phyloP scores from a whole-genome alignment of 2,888 invertebrate genomes.

The Epicampocera succincta region DNA sequence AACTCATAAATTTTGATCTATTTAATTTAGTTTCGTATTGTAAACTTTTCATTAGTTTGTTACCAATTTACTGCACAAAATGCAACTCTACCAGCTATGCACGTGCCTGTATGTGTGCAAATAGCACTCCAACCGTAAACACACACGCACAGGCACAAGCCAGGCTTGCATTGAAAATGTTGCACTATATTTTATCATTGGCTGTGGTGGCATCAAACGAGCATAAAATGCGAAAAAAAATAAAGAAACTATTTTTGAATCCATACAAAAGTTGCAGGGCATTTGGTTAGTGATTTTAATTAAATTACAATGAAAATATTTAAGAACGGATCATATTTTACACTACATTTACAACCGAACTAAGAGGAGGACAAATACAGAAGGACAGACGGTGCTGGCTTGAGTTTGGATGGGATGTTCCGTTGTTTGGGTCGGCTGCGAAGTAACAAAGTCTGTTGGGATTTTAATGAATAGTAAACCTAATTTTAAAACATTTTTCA shows the following conservation, averaged over 20 bases:
- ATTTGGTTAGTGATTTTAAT: conserved; percentile 68
- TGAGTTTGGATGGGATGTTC: conserved; percentile 1
- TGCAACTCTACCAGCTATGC: conserved; percentile 5
- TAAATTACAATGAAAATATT: conserved; percentile 68
- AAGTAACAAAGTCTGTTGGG: background rate
- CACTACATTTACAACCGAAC: conserved; percentile 1
- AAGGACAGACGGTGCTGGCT: background rate
- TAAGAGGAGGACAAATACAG: background rate
- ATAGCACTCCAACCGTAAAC: conserved; percentile 24
- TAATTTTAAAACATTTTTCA: conserved; percentile 62
- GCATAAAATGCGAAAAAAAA: background rate
- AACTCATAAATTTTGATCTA: conserved; percentile 69
- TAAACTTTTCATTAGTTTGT: conserved; percentile 66
- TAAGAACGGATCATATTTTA: conserved; percentile 65
- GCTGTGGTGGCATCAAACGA: conserved; percentile 38
- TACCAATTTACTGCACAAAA: conserved; percentile 62
- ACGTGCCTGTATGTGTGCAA: background rate
- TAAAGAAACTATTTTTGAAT: conserved; percentile 15
- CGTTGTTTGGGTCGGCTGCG: background rate
- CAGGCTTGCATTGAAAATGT: conserved; percentile 8
- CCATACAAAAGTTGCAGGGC: conserved; percentile 32
- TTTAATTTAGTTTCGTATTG: conserved; percentile 68
- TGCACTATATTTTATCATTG: conserved; percentile 43
- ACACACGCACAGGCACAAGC: background rate
- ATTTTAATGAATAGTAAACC: background rate